Evolutionary conservation across 2,797 vertebrate genomes (phyloP), one percentile per base, ranked within the genome.

Genomic region (Smutsia temminckii): DNA sequence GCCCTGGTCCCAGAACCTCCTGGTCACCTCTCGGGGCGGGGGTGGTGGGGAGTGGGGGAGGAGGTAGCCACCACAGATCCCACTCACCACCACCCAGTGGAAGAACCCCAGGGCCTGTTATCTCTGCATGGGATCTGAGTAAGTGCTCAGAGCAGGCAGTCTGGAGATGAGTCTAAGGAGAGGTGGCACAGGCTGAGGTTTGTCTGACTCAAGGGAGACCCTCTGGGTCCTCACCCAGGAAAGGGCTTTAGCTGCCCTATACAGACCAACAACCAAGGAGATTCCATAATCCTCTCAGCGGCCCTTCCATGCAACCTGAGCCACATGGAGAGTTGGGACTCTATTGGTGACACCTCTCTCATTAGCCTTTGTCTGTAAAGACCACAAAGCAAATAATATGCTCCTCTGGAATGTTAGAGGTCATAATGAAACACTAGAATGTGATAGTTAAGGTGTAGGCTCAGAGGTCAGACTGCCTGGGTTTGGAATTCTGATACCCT

Each of bases 391-490:
- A 81, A 29, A 61, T 66, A 69, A 93, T 34, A 57, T 53, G 4
- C 16, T 25, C 46, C 21, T 34, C 27, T 32, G 66, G 81, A 71
- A 92, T 66, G 59, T 55, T 6, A 79, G 83, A 74, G 10, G 23
- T 86, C 61, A 27, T 10, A 34, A 85, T 27, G 29, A 42, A 85
- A 64, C 42, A 46, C 11, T 3, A 79, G 59, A 57, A 0, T 27
- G 11, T 21, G 55, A 27, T 42, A 21, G 61, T 77, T 25, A 49
- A 78, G 64, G 27, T 49, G 32, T 37, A 8, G 42, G 37, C n/a
- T 61, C 83, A 95, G 84, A 89, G 85, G 87, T 91, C 69, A 61
- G 69, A 53, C 20, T 89, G 79, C 66, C 46, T 9, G 63, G 57
- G 57, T 80, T 84, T 74, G 12, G 17, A 92, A 89, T 80, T 53